Evolutionary conservation across 1,140 invertebrate species (phyloP).

Genomic region (Zeugodacus cucurbitae): DNA sequence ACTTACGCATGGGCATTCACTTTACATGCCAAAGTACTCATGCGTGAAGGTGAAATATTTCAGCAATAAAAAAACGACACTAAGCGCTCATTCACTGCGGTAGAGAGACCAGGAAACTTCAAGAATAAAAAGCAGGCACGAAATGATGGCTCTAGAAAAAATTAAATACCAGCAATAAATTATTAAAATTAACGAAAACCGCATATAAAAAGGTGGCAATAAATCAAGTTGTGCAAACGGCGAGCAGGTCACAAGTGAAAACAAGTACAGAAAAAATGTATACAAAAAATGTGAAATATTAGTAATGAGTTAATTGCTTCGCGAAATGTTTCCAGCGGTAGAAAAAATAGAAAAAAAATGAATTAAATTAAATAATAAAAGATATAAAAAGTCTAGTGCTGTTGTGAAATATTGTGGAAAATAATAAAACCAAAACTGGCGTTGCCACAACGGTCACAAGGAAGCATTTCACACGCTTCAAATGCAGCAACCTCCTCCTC

Average conservation of each 20-base stretch:
- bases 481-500: neutral
- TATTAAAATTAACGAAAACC: slow-evolving; percentile 60
- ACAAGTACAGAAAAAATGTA: neutral
- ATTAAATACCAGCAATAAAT: slow-evolving; percentile 53
- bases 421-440: too few species aligned
- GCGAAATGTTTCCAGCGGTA: neutral
- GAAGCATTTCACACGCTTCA: neutral
- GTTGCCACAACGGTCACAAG: neutral
- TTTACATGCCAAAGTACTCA: neutral
- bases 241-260: neutral
- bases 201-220: slow-evolving; percentile 43
- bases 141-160: neutral
- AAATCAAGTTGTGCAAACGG: neutral
- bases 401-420: too few species aligned
- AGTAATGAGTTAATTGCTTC: neutral
- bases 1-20: neutral
- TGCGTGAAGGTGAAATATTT: neutral
- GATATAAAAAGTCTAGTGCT: too few species aligned
- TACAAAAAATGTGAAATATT: neutral
- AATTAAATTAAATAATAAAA: neutral
- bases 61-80: neutral
- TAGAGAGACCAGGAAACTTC: neutral
- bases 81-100: neutral
- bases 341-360: neutral
- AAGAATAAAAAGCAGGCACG: neutral